These are phyloP conservation scores for Thera britannica DNA, from an alignment of 2,888 invertebrate species.

Conservation along the genomic window DNA sequence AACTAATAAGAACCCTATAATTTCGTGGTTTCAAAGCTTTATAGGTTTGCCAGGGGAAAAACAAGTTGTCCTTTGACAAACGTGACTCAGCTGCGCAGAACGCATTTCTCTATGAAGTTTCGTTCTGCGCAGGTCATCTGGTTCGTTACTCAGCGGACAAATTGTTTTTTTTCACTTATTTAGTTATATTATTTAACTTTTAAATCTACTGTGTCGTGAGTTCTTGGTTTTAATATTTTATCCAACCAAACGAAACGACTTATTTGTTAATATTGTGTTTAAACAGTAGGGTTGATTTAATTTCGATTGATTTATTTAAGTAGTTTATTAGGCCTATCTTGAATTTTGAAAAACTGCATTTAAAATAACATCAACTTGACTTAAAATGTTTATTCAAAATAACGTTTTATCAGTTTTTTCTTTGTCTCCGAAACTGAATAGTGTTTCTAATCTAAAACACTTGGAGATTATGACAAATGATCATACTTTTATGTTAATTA, in stretches of 20 bases:
- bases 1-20: too few species aligned
- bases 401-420: conserved; percentile 17
- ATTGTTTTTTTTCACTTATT: too few species aligned
- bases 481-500: conserved; percentile 35
- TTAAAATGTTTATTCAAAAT: conserved; percentile 27
- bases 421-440: conserved; percentile 15
- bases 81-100: too few species aligned
- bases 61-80: too few species aligned
- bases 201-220: background rate
- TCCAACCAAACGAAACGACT: background rate
- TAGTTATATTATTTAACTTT: too few species aligned
- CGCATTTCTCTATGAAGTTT: too few species aligned
- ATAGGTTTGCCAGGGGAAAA: too few species aligned
- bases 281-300: background rate
- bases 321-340: conserved; percentile 1
- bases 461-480: conserved; percentile 28
- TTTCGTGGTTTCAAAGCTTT: too few species aligned
- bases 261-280: background rate
- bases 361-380: conserved; percentile 23
- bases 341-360: conserved; percentile 31
- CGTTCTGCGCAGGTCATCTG: too few species aligned
- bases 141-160: too few species aligned
- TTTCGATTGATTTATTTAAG: background rate
- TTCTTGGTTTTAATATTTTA: background rate
- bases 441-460: conserved; percentile 9